A percentile compares a stretch with the other conserved stretches of the same genome.
Conservation (phyloP, 2,888 invertebrate species). For the Dasysyrphus tricinctus region DNA sequence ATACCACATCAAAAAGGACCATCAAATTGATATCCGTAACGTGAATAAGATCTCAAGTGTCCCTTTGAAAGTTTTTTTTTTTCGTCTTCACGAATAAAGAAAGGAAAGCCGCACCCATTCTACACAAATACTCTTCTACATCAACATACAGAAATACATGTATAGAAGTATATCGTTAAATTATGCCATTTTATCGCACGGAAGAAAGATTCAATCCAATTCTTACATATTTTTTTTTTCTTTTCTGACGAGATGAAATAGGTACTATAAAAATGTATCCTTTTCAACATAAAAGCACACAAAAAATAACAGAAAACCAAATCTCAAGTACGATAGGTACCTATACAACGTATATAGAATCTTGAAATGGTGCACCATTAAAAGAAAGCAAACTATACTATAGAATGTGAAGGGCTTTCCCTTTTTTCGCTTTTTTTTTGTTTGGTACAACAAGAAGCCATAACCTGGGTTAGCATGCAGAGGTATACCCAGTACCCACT, state of each 20-base stretch:
- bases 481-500: background rate
- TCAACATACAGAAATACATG: conserved; percentile 28
- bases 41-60: conserved; percentile 67
- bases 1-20: conserved; percentile 70
- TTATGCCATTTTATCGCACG: conserved; percentile 71
- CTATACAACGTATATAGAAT: background rate
- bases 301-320: conserved; percentile 9
- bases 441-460: conserved; percentile 24
- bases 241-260: conserved; percentile 26
- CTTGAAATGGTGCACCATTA: conserved; percentile 67
- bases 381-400: conserved; percentile 71
- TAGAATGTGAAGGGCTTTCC: conserved; percentile 53
- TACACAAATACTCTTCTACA: background rate
- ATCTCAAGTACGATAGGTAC: conserved; percentile 38
- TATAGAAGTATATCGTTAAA: conserved; percentile 42
- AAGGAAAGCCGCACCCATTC: conserved; percentile 8
- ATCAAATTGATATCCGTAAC: conserved; percentile 72
- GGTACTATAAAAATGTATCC: conserved; percentile 59
- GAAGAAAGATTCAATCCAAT: conserved; percentile 67
- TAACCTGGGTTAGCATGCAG: background rate
- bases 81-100: background rate
- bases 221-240: conserved; percentile 27
- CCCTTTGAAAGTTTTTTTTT: conserved; percentile 35
- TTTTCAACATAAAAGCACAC: conserved; percentile 54
- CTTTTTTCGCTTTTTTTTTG: background rate